These are phyloP conservation scores for Nesometra sesokonis DNA, from an alignment of 35 echinoderm and acorn worm species.

Conservation along the genomic window DNA sequence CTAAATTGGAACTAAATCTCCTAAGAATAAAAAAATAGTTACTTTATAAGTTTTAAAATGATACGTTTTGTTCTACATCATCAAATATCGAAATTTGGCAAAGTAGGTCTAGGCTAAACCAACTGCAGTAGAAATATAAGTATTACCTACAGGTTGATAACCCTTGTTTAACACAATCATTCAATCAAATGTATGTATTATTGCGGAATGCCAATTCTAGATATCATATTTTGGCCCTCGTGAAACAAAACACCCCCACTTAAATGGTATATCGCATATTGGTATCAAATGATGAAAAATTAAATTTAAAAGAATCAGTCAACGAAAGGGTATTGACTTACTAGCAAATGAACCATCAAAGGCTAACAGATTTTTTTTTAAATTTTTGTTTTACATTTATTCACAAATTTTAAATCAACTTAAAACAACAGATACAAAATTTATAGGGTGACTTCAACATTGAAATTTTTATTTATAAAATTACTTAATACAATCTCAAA, in stretches of 20 bases:
- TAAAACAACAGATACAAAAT: too few species aligned
- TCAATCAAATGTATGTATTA: not conserved
- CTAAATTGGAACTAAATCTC: too few species aligned
- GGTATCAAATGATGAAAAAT: not conserved
- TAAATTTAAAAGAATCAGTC: not conserved
- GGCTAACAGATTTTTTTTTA: not conserved
- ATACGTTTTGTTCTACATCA: too few species aligned
- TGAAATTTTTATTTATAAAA: too few species aligned
- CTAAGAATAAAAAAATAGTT: too few species aligned
- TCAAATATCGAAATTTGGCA: too few species aligned
- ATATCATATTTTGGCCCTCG: not conserved
- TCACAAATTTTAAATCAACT: not conserved
- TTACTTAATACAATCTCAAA: too few species aligned
- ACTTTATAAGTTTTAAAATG: too few species aligned
- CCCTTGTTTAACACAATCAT: not conserved
- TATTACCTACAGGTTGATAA: not conserved
- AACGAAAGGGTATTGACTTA: not conserved
- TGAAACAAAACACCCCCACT: not conserved
- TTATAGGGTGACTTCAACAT: too few species aligned
- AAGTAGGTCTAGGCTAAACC: too few species aligned
- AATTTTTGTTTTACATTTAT: not conserved
- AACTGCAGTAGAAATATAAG: too few species aligned
- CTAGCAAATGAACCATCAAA: not conserved
- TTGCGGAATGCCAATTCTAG: not conserved
- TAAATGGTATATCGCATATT: not conserved